Percentiles rank a stretch among this genome's conserved stretches.
Evolutionary conservation across 1,140 invertebrate species (phyloP).

Genomic region (Bombus huntii): DNA sequence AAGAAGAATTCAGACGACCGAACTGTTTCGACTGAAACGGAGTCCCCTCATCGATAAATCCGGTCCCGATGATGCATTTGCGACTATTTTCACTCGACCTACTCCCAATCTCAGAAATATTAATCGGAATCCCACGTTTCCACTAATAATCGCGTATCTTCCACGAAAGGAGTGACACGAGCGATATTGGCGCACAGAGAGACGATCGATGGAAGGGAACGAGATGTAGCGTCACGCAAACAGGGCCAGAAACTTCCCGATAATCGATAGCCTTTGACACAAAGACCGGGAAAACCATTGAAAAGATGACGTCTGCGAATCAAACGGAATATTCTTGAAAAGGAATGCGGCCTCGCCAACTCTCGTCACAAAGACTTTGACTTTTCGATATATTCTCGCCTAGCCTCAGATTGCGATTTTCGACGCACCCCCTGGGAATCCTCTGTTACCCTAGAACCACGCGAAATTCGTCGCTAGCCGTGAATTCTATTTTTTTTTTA

Average conservation of each 20-base stretch:
- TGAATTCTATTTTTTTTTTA: not conserved
- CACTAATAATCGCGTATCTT: constrained; percentile 6
- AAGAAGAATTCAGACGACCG: not conserved
- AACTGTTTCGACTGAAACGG: not conserved
- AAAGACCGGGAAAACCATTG: not conserved
- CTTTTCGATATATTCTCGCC: constrained; percentile 36
- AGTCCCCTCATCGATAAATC: not conserved
- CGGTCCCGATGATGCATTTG: not conserved
- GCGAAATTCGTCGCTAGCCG: not conserved
- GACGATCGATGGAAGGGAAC: not conserved
- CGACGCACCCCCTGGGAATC: not conserved
- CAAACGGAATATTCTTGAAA: constrained; percentile 28
- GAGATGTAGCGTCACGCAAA: constrained; percentile 3
- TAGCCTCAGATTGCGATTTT: not conserved
- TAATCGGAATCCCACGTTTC: constrained; percentile 1
- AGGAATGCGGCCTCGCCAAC: not conserved
- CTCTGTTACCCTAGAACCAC: not conserved
- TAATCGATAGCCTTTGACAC: constrained; percentile 49
- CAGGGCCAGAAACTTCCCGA: constrained; percentile 17
- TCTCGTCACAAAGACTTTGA: constrained; percentile 42
- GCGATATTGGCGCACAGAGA: not conserved
- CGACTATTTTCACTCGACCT: constrained; percentile 1
- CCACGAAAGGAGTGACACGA: too few species aligned
- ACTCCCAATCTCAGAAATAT: constrained; percentile 1
- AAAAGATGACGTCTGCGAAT: not conserved